A percentile compares a stretch with the other conserved stretches of the same genome.
These are phyloP conservation scores for Zenarchopterus dispar DNA, from an alignment of 2,797 vertebrate species.

Conservation along the genomic window DNA sequence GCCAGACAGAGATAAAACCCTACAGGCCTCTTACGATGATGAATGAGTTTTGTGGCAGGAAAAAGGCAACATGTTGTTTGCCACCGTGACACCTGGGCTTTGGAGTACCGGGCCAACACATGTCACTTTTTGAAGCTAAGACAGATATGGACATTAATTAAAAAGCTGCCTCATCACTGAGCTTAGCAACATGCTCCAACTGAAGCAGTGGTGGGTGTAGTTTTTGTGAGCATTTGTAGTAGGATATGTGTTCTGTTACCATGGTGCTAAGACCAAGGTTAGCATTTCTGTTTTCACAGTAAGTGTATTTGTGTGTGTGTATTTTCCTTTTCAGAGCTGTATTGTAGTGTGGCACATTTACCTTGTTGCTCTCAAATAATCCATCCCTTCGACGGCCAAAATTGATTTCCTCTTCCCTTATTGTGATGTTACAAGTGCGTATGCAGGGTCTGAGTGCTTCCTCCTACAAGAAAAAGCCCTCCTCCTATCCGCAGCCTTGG, in stretches of 20 bases:
- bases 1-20: slow-evolving; percentile 68
- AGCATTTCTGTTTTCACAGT: slow-evolving; percentile 37
- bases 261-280: slow-evolving; percentile 69
- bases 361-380: slow-evolving; percentile 60
- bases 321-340: slow-evolving; percentile 32
- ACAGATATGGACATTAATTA: slow-evolving; percentile 9
- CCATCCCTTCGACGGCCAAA: slow-evolving; percentile 45
- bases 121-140: slow-evolving; percentile 52
- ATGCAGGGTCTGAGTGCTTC: slow-evolving; percentile 59
- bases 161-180: background rate
- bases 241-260: slow-evolving; percentile 54
- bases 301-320: background rate
- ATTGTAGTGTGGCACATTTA: slow-evolving; percentile 53
- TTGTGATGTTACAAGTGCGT: slow-evolving; percentile 42
- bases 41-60: slow-evolving; percentile 65
- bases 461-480: slow-evolving; percentile 51
- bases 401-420: slow-evolving; percentile 64
- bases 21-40: slow-evolving; percentile 71
- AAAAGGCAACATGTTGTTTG: slow-evolving; percentile 60
- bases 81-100: slow-evolving; percentile 65
- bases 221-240: background rate
- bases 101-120: slow-evolving; percentile 49
- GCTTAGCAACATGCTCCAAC: background rate
- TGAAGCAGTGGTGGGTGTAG: background rate
- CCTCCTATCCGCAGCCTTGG: slow-evolving; percentile 64